A percentile compares a stretch with the other conserved stretches of the same genome.
Conservation (phyloP, 2,113 vertebrate species). For the Psammodynastes pulverulentus region DNA sequence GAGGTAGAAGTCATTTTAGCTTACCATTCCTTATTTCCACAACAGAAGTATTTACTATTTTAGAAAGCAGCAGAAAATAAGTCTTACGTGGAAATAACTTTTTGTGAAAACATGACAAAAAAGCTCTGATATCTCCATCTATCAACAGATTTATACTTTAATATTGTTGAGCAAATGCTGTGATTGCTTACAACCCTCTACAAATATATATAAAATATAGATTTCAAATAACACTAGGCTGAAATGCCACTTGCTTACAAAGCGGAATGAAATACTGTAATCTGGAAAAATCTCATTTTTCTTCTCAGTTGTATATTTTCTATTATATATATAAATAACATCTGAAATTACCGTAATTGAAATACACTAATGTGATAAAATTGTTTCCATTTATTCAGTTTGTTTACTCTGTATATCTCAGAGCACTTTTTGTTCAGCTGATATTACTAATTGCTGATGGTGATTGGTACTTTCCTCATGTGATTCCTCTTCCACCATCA, state of each 20-base stretch:
- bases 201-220: constrained; percentile 55
- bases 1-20: constrained; percentile 25
- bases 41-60: constrained; percentile 31
- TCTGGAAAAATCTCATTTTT: constrained; percentile 17
- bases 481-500: neutral
- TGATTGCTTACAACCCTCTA: constrained; percentile 42
- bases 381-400: constrained; percentile 26
- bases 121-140: constrained; percentile 1
- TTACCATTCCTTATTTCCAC: constrained; percentile 46
- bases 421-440: constrained; percentile 11
- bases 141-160: constrained; percentile 40
- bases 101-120: neutral
- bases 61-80: constrained; percentile 20
- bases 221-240: constrained; percentile 24
- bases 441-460: constrained; percentile 9
- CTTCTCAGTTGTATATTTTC: neutral
- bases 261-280: constrained; percentile 32
- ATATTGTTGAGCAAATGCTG: constrained; percentile 51
- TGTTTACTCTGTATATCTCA: constrained; percentile 5
- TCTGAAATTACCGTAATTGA: constrained; percentile 15
- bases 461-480: constrained; percentile 21
- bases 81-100: constrained; percentile 36
- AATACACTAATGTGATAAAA: constrained; percentile 22
- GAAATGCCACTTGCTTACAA: constrained; percentile 28
- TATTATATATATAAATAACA: constrained; percentile 7